These are phyloP conservation scores for Lobophora halterata DNA, from an alignment of 2,888 invertebrate species.

Conservation along the genomic window DNA sequence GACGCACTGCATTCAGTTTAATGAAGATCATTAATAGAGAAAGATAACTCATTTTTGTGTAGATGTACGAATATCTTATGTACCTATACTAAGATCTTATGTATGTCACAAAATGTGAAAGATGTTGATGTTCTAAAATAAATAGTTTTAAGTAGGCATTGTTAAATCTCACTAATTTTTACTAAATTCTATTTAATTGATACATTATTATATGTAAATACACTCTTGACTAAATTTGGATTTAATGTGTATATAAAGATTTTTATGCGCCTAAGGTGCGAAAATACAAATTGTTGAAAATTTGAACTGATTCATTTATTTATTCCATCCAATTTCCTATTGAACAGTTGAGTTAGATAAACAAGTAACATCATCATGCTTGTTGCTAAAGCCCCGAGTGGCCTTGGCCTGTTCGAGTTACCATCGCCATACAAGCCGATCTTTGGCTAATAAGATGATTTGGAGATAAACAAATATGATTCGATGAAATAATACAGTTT, in stretches of 20 bases:
- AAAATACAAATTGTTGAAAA: slow-evolving; percentile 80
- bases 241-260: slow-evolving; percentile 79
- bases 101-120: slow-evolving; percentile 73
- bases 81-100: slow-evolving; percentile 60
- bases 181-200: slow-evolving; percentile 81
- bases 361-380: too few species aligned
- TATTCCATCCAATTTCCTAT: neutral
- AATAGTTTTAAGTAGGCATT: slow-evolving; percentile 74
- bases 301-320: slow-evolving; percentile 50
- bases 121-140: slow-evolving; percentile 77
- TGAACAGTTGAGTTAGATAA: too few species aligned
- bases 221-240: slow-evolving; percentile 78
- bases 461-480: too few species aligned
- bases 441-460: too few species aligned
- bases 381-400: too few species aligned
- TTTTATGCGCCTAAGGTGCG: slow-evolving; percentile 80
- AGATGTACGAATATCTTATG: slow-evolving; percentile 44
- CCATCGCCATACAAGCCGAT: too few species aligned
- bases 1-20: slow-evolving; percentile 43
- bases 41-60: slow-evolving; percentile 63
- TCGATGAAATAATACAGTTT: too few species aligned
- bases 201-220: slow-evolving; percentile 83
- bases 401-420: too few species aligned
- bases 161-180: slow-evolving; percentile 81
- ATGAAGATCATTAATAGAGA: slow-evolving; percentile 58